phyloP scores from a whole-genome alignment of 2,797 vertebrate genomes.

The Gymnopithys bicolor region DNA sequence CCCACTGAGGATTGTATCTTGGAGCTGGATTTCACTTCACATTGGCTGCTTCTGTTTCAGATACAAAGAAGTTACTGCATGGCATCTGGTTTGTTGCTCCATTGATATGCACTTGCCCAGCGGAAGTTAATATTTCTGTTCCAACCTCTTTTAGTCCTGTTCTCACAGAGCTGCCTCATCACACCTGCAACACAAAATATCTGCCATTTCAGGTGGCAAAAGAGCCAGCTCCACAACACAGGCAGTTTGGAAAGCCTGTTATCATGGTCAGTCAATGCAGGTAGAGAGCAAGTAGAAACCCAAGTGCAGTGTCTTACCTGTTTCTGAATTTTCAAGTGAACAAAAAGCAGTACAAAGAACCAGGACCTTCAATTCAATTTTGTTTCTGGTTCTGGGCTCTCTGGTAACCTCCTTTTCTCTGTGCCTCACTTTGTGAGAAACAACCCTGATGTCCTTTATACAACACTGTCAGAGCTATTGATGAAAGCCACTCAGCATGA shows the following conservation, averaged over 20 bases:
- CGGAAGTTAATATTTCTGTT: not conserved
- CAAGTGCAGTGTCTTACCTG: not conserved
- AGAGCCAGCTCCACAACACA: not conserved
- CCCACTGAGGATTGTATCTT: not conserved
- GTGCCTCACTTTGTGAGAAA: not conserved
- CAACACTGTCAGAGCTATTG: not conserved
- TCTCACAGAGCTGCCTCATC: not conserved
- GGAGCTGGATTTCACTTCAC: not conserved
- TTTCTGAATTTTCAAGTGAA: not conserved
- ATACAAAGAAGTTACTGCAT: not conserved
- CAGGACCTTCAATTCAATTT: not conserved
- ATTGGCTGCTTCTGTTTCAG: not conserved
- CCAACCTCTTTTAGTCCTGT: not conserved
- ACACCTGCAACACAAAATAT: not conserved
- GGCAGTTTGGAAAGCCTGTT: not conserved
- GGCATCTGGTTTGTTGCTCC: not conserved
- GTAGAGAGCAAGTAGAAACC: not conserved
- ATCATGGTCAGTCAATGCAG: not conserved
- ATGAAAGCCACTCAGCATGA: not conserved
- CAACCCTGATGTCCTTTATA: not conserved
- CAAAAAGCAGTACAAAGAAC: not conserved
- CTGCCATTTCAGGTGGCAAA: not conserved
- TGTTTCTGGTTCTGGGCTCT: not conserved
- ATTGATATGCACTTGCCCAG: not conserved
- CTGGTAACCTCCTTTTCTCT: not conserved